Percentiles rank a stretch among this genome's conserved stretches.
Evolutionary conservation across 2,113 vertebrate species (phyloP).

Genomic region (Eurypyga helias): DNA sequence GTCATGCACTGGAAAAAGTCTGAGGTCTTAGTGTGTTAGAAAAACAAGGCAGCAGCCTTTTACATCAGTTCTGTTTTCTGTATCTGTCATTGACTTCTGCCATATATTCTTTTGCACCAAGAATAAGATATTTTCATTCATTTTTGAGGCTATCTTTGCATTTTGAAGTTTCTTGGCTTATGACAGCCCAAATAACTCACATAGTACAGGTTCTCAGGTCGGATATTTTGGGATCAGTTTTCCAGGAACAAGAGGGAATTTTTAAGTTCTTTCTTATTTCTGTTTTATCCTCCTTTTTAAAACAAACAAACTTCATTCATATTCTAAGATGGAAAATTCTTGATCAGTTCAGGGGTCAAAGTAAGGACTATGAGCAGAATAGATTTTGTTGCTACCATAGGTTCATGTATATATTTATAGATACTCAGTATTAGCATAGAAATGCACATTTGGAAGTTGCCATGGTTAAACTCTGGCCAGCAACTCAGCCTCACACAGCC

Average conservation of each 20-base stretch:
- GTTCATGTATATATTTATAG: not conserved
- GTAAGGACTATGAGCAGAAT: not conserved
- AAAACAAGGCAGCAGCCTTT: not conserved
- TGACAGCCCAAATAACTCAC: not conserved
- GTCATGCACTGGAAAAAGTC: not conserved
- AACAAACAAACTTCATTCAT: not conserved
- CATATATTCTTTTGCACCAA: not conserved
- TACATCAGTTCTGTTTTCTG: not conserved
- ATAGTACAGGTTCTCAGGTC: not conserved
- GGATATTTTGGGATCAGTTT: not conserved
- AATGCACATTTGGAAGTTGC: not conserved
- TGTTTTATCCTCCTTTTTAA: not conserved
- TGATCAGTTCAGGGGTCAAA: not conserved
- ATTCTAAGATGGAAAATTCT: not conserved
- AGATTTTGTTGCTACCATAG: not conserved
- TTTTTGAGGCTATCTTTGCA: not conserved
- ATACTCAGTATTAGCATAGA: not conserved
- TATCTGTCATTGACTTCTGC: not conserved
- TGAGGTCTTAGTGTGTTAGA: not conserved
- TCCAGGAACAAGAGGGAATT: not conserved
- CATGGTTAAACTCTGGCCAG: accelerated
- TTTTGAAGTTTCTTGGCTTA: not conserved
- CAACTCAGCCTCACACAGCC: not conserved
- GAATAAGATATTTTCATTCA: not conserved
- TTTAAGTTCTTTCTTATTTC: not conserved